Percentiles rank a stretch among this genome's conserved stretches.
These are phyloP conservation scores for Oeneis ivallda DNA, from an alignment of 2,888 invertebrate genomes.

Conservation along the genomic window DNA sequence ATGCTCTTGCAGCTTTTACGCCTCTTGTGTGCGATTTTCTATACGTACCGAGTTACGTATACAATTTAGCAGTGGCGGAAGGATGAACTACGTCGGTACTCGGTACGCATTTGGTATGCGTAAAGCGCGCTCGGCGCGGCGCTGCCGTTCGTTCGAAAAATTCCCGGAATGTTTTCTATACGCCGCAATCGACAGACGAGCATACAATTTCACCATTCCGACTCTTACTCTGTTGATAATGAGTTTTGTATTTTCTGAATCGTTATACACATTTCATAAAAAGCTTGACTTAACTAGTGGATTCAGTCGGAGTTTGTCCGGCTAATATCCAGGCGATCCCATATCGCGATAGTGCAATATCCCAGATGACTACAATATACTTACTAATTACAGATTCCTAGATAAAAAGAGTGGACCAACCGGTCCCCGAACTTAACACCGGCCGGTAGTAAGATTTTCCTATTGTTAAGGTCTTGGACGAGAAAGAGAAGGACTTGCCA, in stretches of 20 bases:
- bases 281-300: too few relatives aligned
- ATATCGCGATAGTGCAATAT: too few relatives aligned
- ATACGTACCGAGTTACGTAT: constrained; percentile 2
- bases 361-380: too few relatives aligned
- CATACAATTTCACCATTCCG: constrained; percentile 16
- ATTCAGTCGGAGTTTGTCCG: too few relatives aligned
- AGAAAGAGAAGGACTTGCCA: too few relatives aligned
- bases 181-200: constrained; percentile 30
- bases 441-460: too few relatives aligned
- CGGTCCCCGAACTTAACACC: too few relatives aligned
- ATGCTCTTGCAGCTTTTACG: not conserved
- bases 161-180: constrained; percentile 60
- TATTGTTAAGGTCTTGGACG: too few relatives aligned
- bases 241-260: not conserved
- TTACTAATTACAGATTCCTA: too few relatives aligned
- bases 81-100: constrained; percentile 50
- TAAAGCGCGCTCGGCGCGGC: constrained; percentile 3
- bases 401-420: too few relatives aligned
- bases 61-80: constrained; percentile 43
- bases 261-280: not conserved
- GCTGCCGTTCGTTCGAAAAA: constrained; percentile 50
- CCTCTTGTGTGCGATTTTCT: not conserved
- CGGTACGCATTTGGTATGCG: constrained; percentile 65
- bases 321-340: not conserved
- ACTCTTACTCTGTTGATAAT: constrained; percentile 12